These are phyloP conservation scores for Conus ventricosus DNA, from an alignment of 1,140 invertebrate genomes.

Conservation along the genomic window DNA sequence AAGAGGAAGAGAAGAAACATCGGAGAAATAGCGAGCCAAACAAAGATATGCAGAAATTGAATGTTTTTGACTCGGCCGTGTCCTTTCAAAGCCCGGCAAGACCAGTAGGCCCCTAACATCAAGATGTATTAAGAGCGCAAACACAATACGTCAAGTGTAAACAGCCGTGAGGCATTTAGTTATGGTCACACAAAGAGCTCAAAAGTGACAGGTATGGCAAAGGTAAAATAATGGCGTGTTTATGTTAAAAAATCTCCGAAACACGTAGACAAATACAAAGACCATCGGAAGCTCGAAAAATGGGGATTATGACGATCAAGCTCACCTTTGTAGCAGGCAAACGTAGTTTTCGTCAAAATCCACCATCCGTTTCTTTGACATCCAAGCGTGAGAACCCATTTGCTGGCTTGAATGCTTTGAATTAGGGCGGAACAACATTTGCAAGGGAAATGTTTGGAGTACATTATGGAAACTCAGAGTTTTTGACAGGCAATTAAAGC, in stretches of 20 bases:
- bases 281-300: background rate
- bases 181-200: background rate
- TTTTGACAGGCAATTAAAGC: constrained; percentile 2
- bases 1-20: background rate
- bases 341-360: background rate
- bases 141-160: too few species aligned
- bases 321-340: background rate
- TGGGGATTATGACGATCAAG: background rate
- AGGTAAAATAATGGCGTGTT: background rate
- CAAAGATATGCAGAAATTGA: background rate
- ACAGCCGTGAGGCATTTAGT: background rate
- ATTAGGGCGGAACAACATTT: background rate
- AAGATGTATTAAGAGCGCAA: too few species aligned
- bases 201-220: background rate
- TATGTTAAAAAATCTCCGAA: background rate
- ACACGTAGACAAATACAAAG: background rate
- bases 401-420: background rate
- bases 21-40: background rate
- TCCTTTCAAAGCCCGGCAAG: too few species aligned
- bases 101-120: too few species aligned
- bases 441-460: background rate
- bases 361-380: background rate
- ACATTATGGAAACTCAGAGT: background rate
- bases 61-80: background rate
- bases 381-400: background rate